These are phyloP conservation scores for Halictus ligatus DNA, from an alignment of 2,888 invertebrate genomes.

Conservation along the genomic window DNA sequence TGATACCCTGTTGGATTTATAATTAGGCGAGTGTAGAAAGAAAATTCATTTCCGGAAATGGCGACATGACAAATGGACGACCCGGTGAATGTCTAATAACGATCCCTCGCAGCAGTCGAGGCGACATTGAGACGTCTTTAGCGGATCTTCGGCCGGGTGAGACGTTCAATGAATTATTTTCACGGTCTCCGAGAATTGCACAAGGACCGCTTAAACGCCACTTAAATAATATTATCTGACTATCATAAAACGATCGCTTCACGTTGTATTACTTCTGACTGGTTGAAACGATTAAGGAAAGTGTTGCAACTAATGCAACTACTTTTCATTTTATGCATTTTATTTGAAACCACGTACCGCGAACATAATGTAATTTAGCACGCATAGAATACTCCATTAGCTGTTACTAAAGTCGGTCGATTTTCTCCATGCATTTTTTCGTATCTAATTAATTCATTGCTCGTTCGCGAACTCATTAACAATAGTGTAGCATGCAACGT, in stretches of 20 bases:
- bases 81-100: background rate
- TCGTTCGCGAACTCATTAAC: background rate
- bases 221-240: background rate
- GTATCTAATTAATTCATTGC: conserved; percentile 2
- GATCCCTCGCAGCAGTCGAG: background rate
- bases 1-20: background rate
- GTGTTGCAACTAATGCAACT: too few species aligned
- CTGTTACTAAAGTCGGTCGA: background rate
- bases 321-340: too few species aligned
- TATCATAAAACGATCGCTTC: background rate
- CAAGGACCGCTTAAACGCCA: background rate
- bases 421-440: background rate
- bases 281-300: background rate
- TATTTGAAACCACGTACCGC: too few species aligned
- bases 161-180: conserved; percentile 23
- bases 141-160: background rate
- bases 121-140: background rate
- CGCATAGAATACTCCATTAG: background rate
- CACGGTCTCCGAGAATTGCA: background rate
- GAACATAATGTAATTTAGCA: too few species aligned
- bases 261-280: background rate
- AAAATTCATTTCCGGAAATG: background rate
- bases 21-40: background rate
- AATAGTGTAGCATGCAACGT: background rate
- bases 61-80: background rate